A percentile compares a stretch with the other conserved stretches of the same genome.
Evolutionary conservation across 2,113 vertebrate species (phyloP).

Genomic region (Puffinus mauretanicus): DNA sequence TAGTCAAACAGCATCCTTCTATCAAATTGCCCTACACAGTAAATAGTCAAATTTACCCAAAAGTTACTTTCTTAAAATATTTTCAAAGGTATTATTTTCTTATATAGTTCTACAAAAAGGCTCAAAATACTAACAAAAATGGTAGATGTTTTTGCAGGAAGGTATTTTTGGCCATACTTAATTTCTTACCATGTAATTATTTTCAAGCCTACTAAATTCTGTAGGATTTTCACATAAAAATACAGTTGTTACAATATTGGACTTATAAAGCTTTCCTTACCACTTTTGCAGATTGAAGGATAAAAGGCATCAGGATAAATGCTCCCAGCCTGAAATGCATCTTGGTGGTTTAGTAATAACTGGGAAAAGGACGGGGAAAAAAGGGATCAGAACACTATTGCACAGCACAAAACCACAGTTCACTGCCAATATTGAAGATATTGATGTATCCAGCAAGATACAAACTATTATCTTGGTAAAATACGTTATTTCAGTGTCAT

Average conservation of each 20-base stretch:
- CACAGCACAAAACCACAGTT: neutral
- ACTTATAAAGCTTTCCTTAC: conserved; percentile 49
- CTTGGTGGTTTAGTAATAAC: conserved; percentile 75
- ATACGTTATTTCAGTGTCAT: neutral
- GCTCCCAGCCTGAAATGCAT: conserved; percentile 78
- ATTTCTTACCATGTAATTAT: neutral
- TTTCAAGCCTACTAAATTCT: neutral
- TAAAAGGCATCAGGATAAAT: conserved; percentile 81
- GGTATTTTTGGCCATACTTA: neutral
- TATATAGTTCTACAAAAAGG: neutral
- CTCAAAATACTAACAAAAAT: neutral
- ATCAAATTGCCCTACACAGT: neutral
- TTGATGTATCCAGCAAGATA: neutral
- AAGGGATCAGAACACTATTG: neutral
- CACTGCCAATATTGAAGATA: neutral
- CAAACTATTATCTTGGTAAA: neutral
- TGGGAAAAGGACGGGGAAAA: neutral
- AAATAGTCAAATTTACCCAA: neutral
- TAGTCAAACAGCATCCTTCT: neutral
- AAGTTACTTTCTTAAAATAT: neutral
- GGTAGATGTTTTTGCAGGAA: neutral
- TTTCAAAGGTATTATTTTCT: neutral
- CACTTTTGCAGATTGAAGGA: conserved; percentile 68
- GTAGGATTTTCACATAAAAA: neutral
- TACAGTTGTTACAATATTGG: neutral